phyloP scores from a whole-genome alignment of 1,140 invertebrate species.

The Cepaea nemoralis region DNA sequence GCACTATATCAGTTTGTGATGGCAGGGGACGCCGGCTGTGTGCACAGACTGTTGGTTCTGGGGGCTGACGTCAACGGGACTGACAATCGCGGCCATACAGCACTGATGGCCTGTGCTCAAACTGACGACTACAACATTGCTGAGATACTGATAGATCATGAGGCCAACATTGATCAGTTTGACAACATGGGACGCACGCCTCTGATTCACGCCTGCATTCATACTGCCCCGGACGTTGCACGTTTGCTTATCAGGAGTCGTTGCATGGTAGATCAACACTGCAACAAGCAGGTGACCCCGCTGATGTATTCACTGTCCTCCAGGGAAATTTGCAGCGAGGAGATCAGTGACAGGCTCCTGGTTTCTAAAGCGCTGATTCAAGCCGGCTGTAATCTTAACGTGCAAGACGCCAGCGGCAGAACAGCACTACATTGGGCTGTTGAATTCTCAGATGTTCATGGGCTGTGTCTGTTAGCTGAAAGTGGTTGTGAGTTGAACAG shows the following conservation, averaged over 20 bases:
- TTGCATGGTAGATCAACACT: not conserved
- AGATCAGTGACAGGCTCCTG: conserved; percentile 3
- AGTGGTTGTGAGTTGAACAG: conserved; percentile 26
- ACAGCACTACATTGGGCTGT: conserved; percentile 39
- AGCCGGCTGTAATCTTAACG: conserved; percentile 26
- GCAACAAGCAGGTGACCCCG: not conserved
- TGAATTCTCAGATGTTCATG: conserved; percentile 23
- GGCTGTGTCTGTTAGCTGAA: conserved; percentile 18
- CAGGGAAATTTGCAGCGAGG: not conserved
- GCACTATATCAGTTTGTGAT: conserved; percentile 28
- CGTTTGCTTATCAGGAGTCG: not conserved
- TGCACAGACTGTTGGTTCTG: not conserved
- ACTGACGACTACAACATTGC: not conserved
- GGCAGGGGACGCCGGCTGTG: not conserved
- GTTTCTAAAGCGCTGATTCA: conserved; percentile 32
- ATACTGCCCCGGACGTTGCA: not conserved
- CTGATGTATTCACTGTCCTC: conserved; percentile 23
- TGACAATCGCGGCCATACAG: conserved; percentile 21
- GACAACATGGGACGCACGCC: conserved; percentile 3
- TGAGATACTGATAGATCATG: conserved; percentile 20
- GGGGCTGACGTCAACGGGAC: not conserved
- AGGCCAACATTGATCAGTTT: not conserved
- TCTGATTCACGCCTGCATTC: conserved; percentile 22
- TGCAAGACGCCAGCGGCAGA: conserved; percentile 22
- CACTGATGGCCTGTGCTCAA: not conserved